phyloP scores from a whole-genome alignment of 2,113 vertebrate species.

The Lycocorax pyrrhopterus region DNA sequence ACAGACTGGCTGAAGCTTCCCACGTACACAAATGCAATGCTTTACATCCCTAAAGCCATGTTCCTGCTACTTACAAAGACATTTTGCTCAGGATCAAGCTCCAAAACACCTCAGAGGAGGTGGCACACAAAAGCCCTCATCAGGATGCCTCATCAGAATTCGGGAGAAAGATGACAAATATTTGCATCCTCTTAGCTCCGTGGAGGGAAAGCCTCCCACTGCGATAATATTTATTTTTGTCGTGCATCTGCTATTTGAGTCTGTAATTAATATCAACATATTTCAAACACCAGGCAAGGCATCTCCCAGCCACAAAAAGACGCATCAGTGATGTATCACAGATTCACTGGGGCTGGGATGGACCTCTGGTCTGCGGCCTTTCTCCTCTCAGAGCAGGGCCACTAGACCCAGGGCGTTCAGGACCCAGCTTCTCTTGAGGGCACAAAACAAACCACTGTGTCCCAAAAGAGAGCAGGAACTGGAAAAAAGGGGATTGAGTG shows the following conservation, averaged over 20 bases:
- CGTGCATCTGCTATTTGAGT: slow-evolving; percentile 51
- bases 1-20: not conserved
- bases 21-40: rapidly evolving
- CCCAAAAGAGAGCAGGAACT: not conserved
- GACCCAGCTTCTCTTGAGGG: not conserved
- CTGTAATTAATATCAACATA: slow-evolving; percentile 54
- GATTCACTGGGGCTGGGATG: not conserved
- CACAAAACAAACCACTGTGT: not conserved
- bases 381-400: not conserved
- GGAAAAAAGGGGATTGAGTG: not conserved
- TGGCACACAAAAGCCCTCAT: not conserved
- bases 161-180: slow-evolving; percentile 9
- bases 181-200: slow-evolving; percentile 42
- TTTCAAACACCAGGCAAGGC: slow-evolving; percentile 46
- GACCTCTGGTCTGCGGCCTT: not conserved
- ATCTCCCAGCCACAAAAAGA: slow-evolving; percentile 32
- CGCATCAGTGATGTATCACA: not conserved
- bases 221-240: slow-evolving; percentile 62
- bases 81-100: not conserved
- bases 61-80: not conserved
- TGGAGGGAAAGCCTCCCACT: slow-evolving; percentile 12
- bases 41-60: not conserved
- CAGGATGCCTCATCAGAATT: not conserved
- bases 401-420: not conserved
- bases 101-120: not conserved